phyloP scores from a whole-genome alignment of 30 jellyfish, hydroid and myxozoan genomes.

The Clytia hemisphaerica region DNA sequence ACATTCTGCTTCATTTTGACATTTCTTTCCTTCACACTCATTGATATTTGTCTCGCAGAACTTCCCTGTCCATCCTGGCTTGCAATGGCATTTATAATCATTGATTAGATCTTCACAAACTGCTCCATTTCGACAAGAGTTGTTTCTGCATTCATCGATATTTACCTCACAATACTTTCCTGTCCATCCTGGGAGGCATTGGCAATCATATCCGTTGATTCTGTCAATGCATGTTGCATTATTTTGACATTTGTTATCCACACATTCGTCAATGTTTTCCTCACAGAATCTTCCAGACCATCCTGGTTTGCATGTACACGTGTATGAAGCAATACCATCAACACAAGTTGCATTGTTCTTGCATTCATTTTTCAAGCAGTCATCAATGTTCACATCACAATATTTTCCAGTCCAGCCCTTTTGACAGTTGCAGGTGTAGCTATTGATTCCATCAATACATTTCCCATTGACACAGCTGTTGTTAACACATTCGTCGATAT shows the following conservation, averaged over 20 bases:
- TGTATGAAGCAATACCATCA: neutral
- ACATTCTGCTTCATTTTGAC: conserved; percentile 55
- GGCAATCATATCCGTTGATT: conserved; percentile 45
- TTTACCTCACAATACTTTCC: conserved; percentile 57
- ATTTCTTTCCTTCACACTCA: conserved; percentile 56
- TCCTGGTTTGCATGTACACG: conserved; percentile 17
- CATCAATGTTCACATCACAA: neutral
- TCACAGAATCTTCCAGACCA: neutral
- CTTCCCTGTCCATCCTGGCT: conserved; percentile 65
- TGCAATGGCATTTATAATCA: conserved; percentile 48
- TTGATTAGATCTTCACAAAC: conserved; percentile 36
- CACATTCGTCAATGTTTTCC: conserved; percentile 7
- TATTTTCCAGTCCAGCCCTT: neutral
- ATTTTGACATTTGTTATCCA: too few species aligned
- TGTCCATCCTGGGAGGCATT: conserved; percentile 55
- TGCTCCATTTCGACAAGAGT: conserved; percentile 64
- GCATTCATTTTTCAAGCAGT: neutral
- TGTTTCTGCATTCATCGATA: conserved; percentile 48
- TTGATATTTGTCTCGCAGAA: conserved; percentile 39
- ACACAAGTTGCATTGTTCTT: neutral
- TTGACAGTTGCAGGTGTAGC: neutral
- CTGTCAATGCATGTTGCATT: conserved; percentile 48
- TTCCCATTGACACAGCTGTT: neutral
- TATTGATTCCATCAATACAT: neutral
- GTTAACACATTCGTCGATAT: neutral